These are phyloP conservation scores for Mya arenaria DNA, from an alignment of 1,140 invertebrate species.

Conservation along the genomic window DNA sequence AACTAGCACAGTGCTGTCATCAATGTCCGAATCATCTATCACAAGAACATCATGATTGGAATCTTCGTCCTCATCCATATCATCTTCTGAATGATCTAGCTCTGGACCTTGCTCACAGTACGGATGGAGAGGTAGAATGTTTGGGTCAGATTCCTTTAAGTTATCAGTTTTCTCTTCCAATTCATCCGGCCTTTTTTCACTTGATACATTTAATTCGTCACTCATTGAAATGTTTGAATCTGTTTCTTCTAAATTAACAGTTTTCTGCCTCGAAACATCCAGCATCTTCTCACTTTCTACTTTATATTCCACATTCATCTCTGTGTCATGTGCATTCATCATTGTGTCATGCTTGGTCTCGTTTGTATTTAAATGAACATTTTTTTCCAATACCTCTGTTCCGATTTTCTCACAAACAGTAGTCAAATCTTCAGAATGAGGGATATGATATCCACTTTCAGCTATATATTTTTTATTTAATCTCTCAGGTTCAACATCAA, in stretches of 20 bases:
- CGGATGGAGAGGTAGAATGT: slow-evolving; percentile 7
- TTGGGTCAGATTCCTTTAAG: neutral
- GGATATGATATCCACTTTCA: slow-evolving; percentile 9
- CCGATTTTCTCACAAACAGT: no score
- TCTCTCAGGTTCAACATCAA: neutral
- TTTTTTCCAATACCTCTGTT: no score
- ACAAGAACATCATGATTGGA: slow-evolving; percentile 63
- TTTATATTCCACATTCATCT: no score
- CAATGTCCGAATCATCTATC: slow-evolving; percentile 65
- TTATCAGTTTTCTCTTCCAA: neutral
- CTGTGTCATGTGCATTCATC: no score
- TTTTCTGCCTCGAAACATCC: no score
- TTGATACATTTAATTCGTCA: neutral
- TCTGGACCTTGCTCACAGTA: neutral
- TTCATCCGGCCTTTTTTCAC: neutral
- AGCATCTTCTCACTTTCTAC: no score
- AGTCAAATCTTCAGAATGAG: no score
- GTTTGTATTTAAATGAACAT: no score
- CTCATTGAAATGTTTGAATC: no score
- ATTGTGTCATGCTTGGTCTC: no score
- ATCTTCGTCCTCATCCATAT: neutral
- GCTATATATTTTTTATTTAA: neutral
- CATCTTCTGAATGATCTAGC: neutral
- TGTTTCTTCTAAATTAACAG: no score
- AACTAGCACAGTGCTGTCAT: slow-evolving; percentile 2